phyloP scores from a whole-genome alignment of 2,797 vertebrate species.

The Phataginus tetradactyla region DNA sequence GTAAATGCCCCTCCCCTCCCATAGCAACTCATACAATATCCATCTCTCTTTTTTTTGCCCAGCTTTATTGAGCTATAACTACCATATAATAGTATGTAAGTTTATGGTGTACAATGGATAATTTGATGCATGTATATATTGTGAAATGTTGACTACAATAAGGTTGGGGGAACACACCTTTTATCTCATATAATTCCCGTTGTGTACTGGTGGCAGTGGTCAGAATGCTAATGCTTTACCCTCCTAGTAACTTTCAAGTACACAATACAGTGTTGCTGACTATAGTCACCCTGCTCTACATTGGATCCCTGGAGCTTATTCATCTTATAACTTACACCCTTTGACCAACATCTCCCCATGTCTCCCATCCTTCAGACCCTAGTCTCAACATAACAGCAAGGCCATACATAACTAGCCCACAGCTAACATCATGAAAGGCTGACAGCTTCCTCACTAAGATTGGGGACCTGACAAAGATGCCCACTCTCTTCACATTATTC shows the following conservation, averaged over 20 bases:
- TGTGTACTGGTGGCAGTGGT: neutral
- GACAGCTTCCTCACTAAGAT: neutral
- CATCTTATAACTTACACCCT: neutral
- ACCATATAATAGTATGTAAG: neutral
- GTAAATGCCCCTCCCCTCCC: neutral
- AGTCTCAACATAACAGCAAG: neutral
- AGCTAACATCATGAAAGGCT: neutral
- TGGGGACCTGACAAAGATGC: neutral
- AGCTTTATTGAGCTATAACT: neutral
- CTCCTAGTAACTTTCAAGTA: neutral
- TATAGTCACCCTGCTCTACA: neutral
- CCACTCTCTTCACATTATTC: neutral
- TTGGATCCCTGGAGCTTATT: neutral
- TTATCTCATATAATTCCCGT: neutral
- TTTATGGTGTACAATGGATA: neutral
- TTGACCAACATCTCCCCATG: neutral
- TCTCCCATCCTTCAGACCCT: neutral
- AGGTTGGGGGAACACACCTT: neutral
- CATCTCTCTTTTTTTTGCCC: neutral
- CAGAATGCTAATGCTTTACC: neutral
- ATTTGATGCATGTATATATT: neutral
- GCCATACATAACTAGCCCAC: neutral
- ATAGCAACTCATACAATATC: neutral
- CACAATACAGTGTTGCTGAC: neutral
- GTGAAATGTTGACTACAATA: neutral